Evolutionary conservation across 2,888 invertebrate species (phyloP), one percentile per base, ranked within the genome.

Genomic region (Mechanitis mazaeus): DNA sequence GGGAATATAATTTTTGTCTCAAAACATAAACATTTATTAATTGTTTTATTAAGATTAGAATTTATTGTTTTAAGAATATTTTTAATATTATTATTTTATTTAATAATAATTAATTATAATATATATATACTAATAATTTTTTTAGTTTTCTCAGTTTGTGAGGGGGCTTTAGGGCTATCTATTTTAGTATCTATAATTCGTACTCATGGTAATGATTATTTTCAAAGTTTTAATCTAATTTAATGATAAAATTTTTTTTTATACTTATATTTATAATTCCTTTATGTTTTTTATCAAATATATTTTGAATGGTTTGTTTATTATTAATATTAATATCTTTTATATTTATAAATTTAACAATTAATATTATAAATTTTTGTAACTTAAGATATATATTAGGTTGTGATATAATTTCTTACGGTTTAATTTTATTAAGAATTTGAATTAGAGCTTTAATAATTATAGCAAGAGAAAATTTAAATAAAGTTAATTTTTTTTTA

Each of bases 121-220:
- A 76, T 81, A 75, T 87, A 72, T 84, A 80, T 84, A 85, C 91
- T 75, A 73, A 89, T 93, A 79, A 78, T 92, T 77, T 93, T 92
- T 92, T 90, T 93, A 79, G 87, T 90, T 61, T 91, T 93, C 87
- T 86, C 89, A 64, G 93, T 93, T 58, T 93, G 93, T 92, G 93
- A 94, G 35, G 92, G 93, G 0, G 91, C 91, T 69, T 91, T 94
- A 83, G 93, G 93, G 0, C 72, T 94, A 73, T 91, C 92, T 6
- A 87, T 93, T 90, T 89, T 93, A 82, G 88, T 93, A 71, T 85
- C 88, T 54, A 84, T 93, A 84, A 89, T 92, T 89, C 93, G 93
- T 11, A 87, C 87, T 65, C 88, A 92, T 87, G 93, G 93, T 0
- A 92, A 91, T 87, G 93, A 93, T 91, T 92, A 91, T 91, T 91